Conservation (phyloP, 1,140 invertebrate genomes). For the Drosophila nannoptera region DNA sequence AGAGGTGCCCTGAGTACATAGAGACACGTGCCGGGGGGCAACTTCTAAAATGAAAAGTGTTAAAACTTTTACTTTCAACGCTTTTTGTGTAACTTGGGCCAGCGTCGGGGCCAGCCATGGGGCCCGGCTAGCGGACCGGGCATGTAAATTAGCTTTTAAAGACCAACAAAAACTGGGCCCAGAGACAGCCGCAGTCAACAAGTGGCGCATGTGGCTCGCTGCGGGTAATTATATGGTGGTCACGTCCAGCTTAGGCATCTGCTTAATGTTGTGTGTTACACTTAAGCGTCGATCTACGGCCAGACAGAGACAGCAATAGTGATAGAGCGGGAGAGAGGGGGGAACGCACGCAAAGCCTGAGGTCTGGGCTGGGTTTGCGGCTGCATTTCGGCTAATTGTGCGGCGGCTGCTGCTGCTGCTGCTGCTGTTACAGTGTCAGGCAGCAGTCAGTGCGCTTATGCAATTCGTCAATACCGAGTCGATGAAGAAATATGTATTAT, state of each 20-base stretch:
- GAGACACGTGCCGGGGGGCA: constrained; percentile 20
- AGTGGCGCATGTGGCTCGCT: constrained; percentile 58
- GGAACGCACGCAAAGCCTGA: constrained; percentile 3
- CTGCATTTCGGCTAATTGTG: constrained; percentile 30
- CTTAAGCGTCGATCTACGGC: constrained; percentile 63
- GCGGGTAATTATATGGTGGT: constrained; percentile 77
- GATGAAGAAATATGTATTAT: constrained; percentile 21
- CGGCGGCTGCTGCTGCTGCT: constrained; percentile 9
- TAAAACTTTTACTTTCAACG: constrained; percentile 65
- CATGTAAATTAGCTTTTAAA: constrained; percentile 74
- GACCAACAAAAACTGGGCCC: constrained; percentile 39
- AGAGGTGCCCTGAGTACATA: neutral
- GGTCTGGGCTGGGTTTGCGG: constrained; percentile 21
- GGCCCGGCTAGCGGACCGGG: constrained; percentile 25
- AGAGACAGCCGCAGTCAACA: constrained; percentile 42
- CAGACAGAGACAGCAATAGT: constrained; percentile 1
- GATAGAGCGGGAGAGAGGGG: constrained; percentile 6
- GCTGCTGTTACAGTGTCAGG: constrained; percentile 24
- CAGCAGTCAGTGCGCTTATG: constrained; percentile 35
- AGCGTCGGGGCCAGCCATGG: constrained; percentile 23
- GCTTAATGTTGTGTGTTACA: constrained; percentile 73
- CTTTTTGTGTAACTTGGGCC: constrained; percentile 50
- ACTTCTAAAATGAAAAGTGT: constrained; percentile 77
- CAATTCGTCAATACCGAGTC: constrained; percentile 35
- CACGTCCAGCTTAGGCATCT: constrained; percentile 71